phyloP scores from a whole-genome alignment of 2,888 invertebrate genomes.

The Oxyteleia sp. region DNA sequence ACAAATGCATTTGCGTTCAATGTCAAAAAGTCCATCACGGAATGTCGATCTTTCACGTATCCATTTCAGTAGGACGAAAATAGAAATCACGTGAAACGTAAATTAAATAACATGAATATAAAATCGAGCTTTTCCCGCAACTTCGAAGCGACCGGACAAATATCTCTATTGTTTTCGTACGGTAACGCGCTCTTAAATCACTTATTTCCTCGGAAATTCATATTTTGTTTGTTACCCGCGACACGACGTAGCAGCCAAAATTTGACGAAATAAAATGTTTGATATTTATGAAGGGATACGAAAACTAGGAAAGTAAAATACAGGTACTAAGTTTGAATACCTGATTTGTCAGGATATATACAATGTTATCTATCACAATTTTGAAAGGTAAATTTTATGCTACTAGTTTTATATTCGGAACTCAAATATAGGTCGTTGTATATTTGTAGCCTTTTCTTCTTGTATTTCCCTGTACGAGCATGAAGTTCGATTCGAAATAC shows the following conservation, averaged over 20 bases:
- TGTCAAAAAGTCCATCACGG: slow-evolving; percentile 40
- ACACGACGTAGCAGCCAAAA: no score
- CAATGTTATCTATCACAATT: slow-evolving; percentile 58
- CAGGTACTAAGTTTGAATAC: slow-evolving; percentile 47
- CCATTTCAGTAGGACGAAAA: neutral
- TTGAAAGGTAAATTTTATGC: slow-evolving; percentile 62
- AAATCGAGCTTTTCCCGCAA: neutral
- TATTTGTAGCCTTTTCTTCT: slow-evolving; percentile 61
- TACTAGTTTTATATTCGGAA: slow-evolving; percentile 52
- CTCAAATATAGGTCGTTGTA: slow-evolving; percentile 64
- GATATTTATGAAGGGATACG: slow-evolving; percentile 24
- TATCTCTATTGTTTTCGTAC: slow-evolving; percentile 7
- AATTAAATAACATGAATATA: slow-evolving; percentile 28
- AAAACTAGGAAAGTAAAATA: slow-evolving; percentile 22
- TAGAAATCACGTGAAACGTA: slow-evolving; percentile 4
- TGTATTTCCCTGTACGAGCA: slow-evolving; percentile 42
- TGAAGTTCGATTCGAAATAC: slow-evolving; percentile 65
- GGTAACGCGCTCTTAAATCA: neutral
- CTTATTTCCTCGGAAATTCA: slow-evolving; percentile 32
- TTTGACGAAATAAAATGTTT: no score
- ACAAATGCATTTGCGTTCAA: slow-evolving; percentile 38
- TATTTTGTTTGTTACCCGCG: no score
- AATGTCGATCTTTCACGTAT: slow-evolving; percentile 25
- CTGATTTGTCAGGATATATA: slow-evolving; percentile 48
- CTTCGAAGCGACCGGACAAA: neutral